A percentile compares a stretch with the other conserved stretches of the same genome.
Conservation (phyloP, 2,113 vertebrate species). For the Halichoerus grypus region DNA sequence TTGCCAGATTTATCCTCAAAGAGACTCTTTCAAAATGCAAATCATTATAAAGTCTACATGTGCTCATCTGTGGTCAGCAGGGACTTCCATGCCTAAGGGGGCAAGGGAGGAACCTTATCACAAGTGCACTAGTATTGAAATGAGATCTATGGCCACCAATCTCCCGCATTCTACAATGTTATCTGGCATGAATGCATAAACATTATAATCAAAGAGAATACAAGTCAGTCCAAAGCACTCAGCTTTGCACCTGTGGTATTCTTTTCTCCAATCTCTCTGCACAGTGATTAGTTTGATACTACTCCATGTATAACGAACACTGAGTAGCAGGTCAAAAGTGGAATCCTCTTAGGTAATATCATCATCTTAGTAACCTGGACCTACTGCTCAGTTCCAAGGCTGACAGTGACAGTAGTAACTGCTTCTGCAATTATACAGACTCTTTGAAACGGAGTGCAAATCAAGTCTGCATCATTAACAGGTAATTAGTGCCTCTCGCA, state of each 20-base stretch:
- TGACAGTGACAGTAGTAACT: neutral
- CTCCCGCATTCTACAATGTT: neutral
- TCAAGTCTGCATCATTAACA: neutral
- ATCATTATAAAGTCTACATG: neutral
- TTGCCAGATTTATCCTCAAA: neutral
- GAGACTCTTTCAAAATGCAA: neutral
- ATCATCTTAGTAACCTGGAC: neutral
- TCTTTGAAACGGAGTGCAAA: neutral
- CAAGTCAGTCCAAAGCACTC: neutral
- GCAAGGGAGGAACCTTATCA: neutral
- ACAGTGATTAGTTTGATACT: neutral
- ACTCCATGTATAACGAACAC: neutral
- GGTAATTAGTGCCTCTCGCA: neutral
- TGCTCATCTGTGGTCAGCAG: neutral
- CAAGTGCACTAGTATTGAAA: neutral
- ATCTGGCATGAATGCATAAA: neutral
- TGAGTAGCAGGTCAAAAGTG: neutral
- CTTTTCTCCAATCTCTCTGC: neutral
- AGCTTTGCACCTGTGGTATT: neutral
- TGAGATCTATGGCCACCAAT: neutral
- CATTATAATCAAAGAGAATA: neutral
- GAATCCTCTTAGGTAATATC: neutral
- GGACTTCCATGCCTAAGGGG: neutral
- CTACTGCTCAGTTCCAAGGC: neutral
- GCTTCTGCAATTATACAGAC: neutral